Evolutionary conservation across 2,113 vertebrate genomes (phyloP).

Genomic region (Trematomus loennbergii): DNA sequence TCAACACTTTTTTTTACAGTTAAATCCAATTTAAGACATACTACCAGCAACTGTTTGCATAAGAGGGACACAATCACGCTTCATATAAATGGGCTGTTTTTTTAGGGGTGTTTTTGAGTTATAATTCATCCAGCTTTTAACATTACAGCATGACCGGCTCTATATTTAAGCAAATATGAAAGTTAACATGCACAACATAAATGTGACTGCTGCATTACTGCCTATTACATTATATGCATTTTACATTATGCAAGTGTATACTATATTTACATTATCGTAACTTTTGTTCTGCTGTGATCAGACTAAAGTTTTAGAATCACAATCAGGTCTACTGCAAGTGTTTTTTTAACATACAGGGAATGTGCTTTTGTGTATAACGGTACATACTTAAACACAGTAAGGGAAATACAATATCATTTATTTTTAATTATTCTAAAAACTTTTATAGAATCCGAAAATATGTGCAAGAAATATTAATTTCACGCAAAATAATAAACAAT

Average conservation of each 20-base stretch:
- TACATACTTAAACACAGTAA: no score
- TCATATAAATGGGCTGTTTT: not conserved
- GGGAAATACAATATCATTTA: no score
- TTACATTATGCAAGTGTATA: no score
- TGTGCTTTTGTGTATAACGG: no score
- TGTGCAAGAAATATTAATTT: no score
- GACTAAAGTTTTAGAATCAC: not conserved
- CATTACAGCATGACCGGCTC: not conserved
- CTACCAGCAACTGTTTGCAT: not conserved
- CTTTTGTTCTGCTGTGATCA: not conserved
- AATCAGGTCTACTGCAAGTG: no score
- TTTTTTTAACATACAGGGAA: no score
- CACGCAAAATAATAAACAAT: no score
- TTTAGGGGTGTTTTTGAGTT: not conserved
- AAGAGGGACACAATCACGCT: not conserved
- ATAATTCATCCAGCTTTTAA: not conserved
- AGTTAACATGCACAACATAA: not conserved
- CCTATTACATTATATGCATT: no score
- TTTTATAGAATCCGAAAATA: no score
- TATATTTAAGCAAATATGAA: not conserved
- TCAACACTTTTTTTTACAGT: slow-evolving; percentile 44
- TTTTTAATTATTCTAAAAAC: no score
- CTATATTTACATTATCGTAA: not conserved
- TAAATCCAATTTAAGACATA: slow-evolving; percentile 6
- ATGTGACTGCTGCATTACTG: no score